Evolutionary conservation across 1,140 invertebrate species (phyloP).

Genomic region (Vanessa atalanta): DNA sequence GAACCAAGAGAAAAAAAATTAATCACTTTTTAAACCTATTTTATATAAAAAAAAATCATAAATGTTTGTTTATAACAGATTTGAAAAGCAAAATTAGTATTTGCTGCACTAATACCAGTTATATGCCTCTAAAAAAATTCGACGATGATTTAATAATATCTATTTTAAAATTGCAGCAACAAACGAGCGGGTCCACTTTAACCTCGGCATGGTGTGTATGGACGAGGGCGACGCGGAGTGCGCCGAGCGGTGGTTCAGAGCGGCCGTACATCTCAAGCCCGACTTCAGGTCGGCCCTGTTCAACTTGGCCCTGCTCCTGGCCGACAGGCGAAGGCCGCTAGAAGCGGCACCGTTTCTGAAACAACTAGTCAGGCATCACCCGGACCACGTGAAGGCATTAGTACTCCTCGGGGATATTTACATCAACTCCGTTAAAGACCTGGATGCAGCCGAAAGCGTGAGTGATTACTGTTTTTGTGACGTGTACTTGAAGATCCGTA

Average conservation of each 20-base stretch:
- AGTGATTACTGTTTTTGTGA: conserved; percentile 60
- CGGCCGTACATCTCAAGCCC: conserved; percentile 90
- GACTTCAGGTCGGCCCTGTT: conserved; percentile 96
- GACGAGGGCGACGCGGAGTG: conserved; percentile 93
- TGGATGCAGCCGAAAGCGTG: conserved; percentile 94
- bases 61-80: no score
- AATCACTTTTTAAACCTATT: no score
- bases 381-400: conserved; percentile 96
- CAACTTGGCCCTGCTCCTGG: conserved; percentile 94
- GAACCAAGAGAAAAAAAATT: no score
- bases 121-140: no score
- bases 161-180: conserved; percentile 76
- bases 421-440: conserved; percentile 96
- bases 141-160: no score
- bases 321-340: conserved; percentile 92
- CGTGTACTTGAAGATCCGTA: neutral
- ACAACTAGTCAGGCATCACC: conserved; percentile 94
- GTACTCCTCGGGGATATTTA: conserved; percentile 98
- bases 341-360: conserved; percentile 96
- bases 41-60: no score
- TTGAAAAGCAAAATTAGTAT: no score
- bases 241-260: conserved; percentile 94
- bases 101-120: no score
- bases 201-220: conserved; percentile 98
- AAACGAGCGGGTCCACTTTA: conserved; percentile 96